phyloP scores from a whole-genome alignment of 2,113 vertebrate genomes.

The Amia ocellicauda region DNA sequence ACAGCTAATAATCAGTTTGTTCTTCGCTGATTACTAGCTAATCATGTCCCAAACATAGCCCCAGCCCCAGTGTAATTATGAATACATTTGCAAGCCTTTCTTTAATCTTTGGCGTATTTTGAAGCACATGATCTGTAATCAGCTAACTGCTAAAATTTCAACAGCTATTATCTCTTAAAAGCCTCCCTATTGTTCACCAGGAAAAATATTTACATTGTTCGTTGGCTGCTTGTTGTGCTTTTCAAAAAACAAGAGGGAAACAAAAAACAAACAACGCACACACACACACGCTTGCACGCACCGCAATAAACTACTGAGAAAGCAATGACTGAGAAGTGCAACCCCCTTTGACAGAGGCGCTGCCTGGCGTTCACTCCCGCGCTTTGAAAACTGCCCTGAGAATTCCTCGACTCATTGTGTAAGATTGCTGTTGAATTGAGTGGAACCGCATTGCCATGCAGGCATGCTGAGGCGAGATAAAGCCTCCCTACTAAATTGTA shows the following conservation, averaged over 20 bases:
- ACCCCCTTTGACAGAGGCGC: neutral
- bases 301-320: too few species aligned
- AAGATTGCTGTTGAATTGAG: too few species aligned
- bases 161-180: slow-evolving; percentile 58
- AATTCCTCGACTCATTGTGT: neutral
- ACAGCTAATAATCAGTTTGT: slow-evolving; percentile 90
- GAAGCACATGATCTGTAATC: slow-evolving; percentile 53
- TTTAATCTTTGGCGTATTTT: slow-evolving; percentile 56
- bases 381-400: neutral
- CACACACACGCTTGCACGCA: too few species aligned
- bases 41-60: slow-evolving; percentile 78
- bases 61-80: slow-evolving; percentile 60
- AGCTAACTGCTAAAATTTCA: slow-evolving; percentile 61
- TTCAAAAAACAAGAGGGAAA: slow-evolving; percentile 25
- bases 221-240: slow-evolving; percentile 28
- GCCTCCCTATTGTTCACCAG: slow-evolving; percentile 55
- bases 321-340: slow-evolving; percentile 5
- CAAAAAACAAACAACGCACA: slow-evolving; percentile 30
- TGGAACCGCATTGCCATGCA: too few species aligned
- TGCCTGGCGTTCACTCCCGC: neutral
- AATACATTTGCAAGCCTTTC: slow-evolving; percentile 61
- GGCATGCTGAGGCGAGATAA: too few species aligned
- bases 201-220: slow-evolving; percentile 74
- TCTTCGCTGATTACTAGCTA: slow-evolving; percentile 89
- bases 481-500: too few species aligned